Evolutionary conservation across 35 echinoderm and acorn worm species (phyloP), one percentile per base, ranked within the genome.

Genomic region (Chiridota heheva): DNA sequence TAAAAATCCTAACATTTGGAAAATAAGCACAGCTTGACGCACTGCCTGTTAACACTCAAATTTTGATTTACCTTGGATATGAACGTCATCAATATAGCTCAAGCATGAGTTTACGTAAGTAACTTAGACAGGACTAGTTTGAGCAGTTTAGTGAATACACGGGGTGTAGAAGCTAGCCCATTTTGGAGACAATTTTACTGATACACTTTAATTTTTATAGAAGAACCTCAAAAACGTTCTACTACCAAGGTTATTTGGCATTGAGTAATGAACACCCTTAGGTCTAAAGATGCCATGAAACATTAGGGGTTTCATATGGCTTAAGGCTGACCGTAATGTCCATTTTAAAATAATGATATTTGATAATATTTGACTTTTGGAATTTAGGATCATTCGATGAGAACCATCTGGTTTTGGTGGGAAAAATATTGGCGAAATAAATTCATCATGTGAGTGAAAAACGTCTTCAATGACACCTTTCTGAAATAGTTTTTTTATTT

Each of bases 111-210:
- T 17, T 34, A 44, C 44, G 2, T 10, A 16, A n/a, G 42, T 53
- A 77, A 20, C 20, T 44, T 34, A 31, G 72, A 49, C 5, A 77
- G n/a, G n/a, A n/a, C n/a, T n/a, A n/a, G n/a, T n/a, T n/a, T n/a
- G n/a, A n/a, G n/a, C n/a, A n/a, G n/a, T 49, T 77, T 77, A 33
- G 44, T 55, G 24, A 76, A 77, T 24, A 77, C 36, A 49, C 72
- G 1, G 34, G 72, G 72, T 77, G 72, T 49, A 20, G 20, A 51
- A 34, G 77, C 35, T 30, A 81, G 62, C 3, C 77, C 46, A 49
- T 89, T 82, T 3, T 76, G 77, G n/a, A 89, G 62, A 28, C 77
- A 82, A 18, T 67, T 89, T 70, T 49, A 89, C 67, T 89, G 51
- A 73, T 58, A 89, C 73, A 89, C 48, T 28, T 60, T 7, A 0